phyloP scores from a whole-genome alignment of 1,140 invertebrate species.

The Adelges cooleyi region DNA sequence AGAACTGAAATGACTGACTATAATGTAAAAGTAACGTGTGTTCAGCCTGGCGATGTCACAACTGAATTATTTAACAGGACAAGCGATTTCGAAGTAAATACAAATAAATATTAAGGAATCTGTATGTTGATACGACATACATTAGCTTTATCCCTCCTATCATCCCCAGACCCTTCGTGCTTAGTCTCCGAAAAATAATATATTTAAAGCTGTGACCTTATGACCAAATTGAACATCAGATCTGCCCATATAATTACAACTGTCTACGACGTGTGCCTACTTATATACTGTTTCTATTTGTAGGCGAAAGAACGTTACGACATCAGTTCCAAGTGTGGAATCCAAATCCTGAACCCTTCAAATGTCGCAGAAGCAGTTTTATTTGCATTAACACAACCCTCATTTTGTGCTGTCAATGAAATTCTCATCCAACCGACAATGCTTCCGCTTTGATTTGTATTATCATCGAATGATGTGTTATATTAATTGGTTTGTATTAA shows the following conservation, averaged over 20 bases:
- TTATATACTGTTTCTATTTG: too few species aligned
- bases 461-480: too few species aligned
- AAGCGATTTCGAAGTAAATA: constrained; percentile 33
- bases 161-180: too few species aligned
- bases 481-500: too few species aligned
- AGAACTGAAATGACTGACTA: constrained; percentile 31
- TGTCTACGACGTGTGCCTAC: too few species aligned
- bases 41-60: constrained; percentile 34
- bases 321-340: constrained; percentile 23
- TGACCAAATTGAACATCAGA: too few species aligned
- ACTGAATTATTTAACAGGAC: constrained; percentile 31
- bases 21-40: constrained; percentile 34
- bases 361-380: constrained; percentile 34
- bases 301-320: constrained; percentile 32
- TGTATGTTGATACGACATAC: too few species aligned
- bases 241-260: too few species aligned
- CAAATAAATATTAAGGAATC: too few species aligned
- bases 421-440: constrained; percentile 34
- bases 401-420: constrained; percentile 33
- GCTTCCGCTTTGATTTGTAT: constrained; percentile 33
- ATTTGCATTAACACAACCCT: constrained; percentile 33
- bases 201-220: too few species aligned
- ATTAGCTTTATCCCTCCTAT: too few species aligned
- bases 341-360: constrained; percentile 30
- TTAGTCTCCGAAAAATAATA: too few species aligned